Base-by-base conservation (phyloP, 30 jellyfish, hydroid and myxozoan species). In the Hydra vulgaris region DNA sequence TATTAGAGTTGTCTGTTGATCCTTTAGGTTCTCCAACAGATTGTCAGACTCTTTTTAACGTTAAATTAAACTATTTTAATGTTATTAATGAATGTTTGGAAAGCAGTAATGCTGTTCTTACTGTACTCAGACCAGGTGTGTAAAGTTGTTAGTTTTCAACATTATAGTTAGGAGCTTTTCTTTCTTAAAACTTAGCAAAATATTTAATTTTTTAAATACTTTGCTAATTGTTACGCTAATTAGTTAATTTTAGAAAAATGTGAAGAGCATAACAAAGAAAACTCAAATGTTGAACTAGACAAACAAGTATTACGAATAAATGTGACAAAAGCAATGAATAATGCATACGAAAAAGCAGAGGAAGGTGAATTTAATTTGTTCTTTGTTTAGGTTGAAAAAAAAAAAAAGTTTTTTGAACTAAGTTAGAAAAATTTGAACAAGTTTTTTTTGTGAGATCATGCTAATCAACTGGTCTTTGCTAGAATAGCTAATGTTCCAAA, bases 301-400 rank as follows among this genome's bases (percentile, higher is more conserved):
- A 84, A 70, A 21, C 89, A 89, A 73, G 74, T 70, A 23, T 83
- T 71, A 66, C 79, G 96, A 52, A 81, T 84, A 53, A 87, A 81
- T 66, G 26, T 90, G 55, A 66, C 96, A 1, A 81, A 81, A 5
- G 89, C 86, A 0, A 79, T 89, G 22, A 61, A 78, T 0, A 20
- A 5, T 17, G 95, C 95, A 15, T 26, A 84, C 15, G 84, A 81
- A 22, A 21, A 53, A 23, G 96, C 96, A 68, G 96, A 89, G 68
- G 7, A 19, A 55, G 96, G 96, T 84, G 72, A 70, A 81, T n/a
- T n/a, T n/a, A n/a, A n/a, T n/a, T n/a, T n/a, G n/a, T n/a, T n/a
- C n/a, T n/a, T n/a, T n/a, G n/a, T n/a, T n/a, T n/a, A n/a, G n/a
- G n/a, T n/a, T n/a, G n/a, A n/a, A n/a, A 84, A 18, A 17, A 54